Evolutionary conservation across 2,113 vertebrate genomes (phyloP).

Genomic region (Craseonycteris thonglongyai): DNA sequence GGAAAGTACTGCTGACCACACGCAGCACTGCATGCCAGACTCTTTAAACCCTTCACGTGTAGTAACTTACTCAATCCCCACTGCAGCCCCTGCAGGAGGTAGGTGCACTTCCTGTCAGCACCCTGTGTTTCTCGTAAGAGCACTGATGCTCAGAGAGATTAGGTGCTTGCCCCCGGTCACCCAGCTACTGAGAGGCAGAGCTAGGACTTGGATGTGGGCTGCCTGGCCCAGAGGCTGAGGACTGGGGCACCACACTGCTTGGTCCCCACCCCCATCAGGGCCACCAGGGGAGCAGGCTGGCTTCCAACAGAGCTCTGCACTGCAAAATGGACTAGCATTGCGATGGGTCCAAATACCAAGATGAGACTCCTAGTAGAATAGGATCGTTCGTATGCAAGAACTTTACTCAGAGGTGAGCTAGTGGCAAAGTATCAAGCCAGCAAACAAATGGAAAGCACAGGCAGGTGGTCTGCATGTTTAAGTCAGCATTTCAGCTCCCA

Average conservation of each 20-base stretch:
- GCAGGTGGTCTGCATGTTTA: not conserved
- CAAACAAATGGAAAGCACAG: not conserved
- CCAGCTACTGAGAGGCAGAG: not conserved
- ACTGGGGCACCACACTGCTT: rapidly evolving
- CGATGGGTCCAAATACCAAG: rapidly evolving
- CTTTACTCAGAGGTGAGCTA: not conserved
- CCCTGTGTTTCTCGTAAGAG: not conserved
- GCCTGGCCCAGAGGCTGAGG: not conserved
- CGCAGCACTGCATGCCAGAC: not conserved
- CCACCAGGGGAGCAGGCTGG: not conserved
- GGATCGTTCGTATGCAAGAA: not conserved
- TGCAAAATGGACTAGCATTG: not conserved
- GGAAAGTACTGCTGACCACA: not conserved
- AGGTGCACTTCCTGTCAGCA: not conserved
- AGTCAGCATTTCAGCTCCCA: not conserved
- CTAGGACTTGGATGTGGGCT: too few species aligned
- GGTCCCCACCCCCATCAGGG: too few species aligned
- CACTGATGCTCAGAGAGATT: not conserved
- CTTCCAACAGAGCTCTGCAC: rapidly evolving
- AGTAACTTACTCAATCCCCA: not conserved
- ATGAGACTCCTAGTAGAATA: too few species aligned
- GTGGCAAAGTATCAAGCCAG: too few species aligned
- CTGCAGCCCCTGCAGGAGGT: not conserved
- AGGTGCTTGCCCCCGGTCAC: not conserved
- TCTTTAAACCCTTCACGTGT: not conserved